These are phyloP conservation scores for Leptinotarsa tumamoca DNA, from an alignment of 2,888 invertebrate genomes.

Conservation along the genomic window DNA sequence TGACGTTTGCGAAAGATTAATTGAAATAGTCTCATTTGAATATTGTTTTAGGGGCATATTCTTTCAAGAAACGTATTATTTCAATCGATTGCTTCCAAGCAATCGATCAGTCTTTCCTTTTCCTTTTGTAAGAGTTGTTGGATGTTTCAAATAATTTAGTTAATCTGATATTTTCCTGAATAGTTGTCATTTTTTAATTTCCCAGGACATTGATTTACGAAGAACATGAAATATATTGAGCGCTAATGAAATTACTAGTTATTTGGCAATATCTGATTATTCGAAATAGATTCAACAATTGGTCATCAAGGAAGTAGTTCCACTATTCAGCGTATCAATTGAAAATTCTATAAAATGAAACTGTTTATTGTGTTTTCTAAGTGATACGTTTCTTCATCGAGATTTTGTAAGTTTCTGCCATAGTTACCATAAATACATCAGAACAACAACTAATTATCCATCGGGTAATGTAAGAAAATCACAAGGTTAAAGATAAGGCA, in stretches of 20 bases:
- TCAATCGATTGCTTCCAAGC: conserved; percentile 23
- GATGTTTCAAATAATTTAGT: background rate
- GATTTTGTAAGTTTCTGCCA: background rate
- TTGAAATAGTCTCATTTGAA: conserved; percentile 40
- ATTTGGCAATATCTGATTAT: background rate
- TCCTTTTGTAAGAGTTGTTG: background rate
- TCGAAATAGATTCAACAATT: conserved; percentile 19
- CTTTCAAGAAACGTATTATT: conserved; percentile 37
- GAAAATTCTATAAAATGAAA: conserved; percentile 34
- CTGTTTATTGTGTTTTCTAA: conserved; percentile 30
- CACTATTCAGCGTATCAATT: conserved; percentile 20
- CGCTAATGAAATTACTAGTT: background rate
- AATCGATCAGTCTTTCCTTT: conserved; percentile 1
- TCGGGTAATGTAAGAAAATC: background rate
- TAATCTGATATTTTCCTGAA: background rate
- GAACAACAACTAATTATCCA: background rate
- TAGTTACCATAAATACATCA: background rate
- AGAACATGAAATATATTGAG: background rate
- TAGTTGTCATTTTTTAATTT: too few relatives aligned
- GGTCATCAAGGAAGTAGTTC: conserved; percentile 28
- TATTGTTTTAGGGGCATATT: conserved; percentile 40
- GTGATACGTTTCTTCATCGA: conserved; percentile 21
- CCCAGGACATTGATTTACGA: too few relatives aligned
- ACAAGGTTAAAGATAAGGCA: too few relatives aligned
- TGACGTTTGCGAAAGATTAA: conserved; percentile 39